Evolutionary conservation across 2,797 vertebrate genomes (phyloP).

Genomic region (Hemibagrus guttatus): DNA sequence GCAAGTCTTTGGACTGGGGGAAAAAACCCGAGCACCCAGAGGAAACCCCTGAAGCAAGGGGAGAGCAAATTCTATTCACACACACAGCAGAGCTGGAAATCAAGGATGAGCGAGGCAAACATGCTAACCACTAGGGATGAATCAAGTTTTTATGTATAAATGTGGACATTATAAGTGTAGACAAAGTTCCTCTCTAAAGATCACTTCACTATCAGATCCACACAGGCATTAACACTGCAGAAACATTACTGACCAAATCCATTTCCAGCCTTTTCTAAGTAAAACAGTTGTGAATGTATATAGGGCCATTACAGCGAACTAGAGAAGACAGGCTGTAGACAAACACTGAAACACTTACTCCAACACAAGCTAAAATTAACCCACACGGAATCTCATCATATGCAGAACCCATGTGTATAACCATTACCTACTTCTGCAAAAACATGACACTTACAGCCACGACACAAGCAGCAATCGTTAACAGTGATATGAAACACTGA

Average conservation of each 20-base stretch:
- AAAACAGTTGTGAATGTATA: not conserved
- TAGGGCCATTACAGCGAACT: not conserved
- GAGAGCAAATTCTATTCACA: too few species aligned
- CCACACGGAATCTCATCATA: constrained; percentile 25
- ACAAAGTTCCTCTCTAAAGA: not conserved
- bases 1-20: too few species aligned
- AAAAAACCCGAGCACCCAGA: too few species aligned
- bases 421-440: constrained; percentile 19
- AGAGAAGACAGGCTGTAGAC: constrained; percentile 8
- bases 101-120: too few species aligned
- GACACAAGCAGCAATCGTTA: not conserved
- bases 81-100: too few species aligned
- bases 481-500: not conserved
- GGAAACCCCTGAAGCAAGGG: too few species aligned
- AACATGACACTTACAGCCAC: constrained; percentile 25
- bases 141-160: not conserved
- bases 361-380: constrained; percentile 39
- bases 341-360: constrained; percentile 15
- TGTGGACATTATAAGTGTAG: not conserved
- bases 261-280: not conserved
- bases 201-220: not conserved
- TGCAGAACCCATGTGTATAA: constrained; percentile 28
- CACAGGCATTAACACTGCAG: not conserved
- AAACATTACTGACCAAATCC: not conserved
- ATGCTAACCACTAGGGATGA: too few species aligned